Evolutionary conservation across 2,888 invertebrate genomes (phyloP), one percentile per base, ranked within the genome.

Genomic region (Diadegma fenestrale): DNA sequence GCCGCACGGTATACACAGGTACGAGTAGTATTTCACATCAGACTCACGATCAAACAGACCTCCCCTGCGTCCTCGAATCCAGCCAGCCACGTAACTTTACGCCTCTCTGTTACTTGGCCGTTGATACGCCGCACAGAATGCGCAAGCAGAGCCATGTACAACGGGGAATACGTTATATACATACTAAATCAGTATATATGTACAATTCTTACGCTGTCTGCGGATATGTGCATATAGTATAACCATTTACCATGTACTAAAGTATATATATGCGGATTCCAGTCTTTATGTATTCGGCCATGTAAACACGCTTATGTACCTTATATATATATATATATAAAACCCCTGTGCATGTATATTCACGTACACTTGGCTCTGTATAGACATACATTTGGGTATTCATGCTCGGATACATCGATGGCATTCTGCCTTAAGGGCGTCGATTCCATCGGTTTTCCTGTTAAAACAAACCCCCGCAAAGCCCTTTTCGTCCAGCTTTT

Each of bases 161-260:
- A 33, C 51, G 26, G 17, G 22, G 76, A 64, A 68, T 69, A 78
- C 63, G 45, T 68, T 43, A 37, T 78, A 58, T 77, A 66, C 64
- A 41, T 77, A 64, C 30, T 68, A 58, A 54, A 68, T 68, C 66
- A 66, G 76, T 58, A 54, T 78, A 58, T 66, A 76, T 75, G 51
- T 58, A 76, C 22, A 7, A 19, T 37, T 37, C 48, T 64, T 33
- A 48, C 19, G 63, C 30, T 61, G 43, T 76, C 43, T 76, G 48
- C 64, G n/a, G 45, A 19, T 48, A 76, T 76, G 51, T 19, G 37
- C 54, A 54, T 54, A 48, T 30, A 69, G n/a, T 48, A 33, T 69
- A 14, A 26, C 33, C 22, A 71, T 37, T 14, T 37, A 51, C 68
- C 22, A 43, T n/a, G 22, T 54, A 51, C 37, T 0, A 8, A 37